phyloP scores from a whole-genome alignment of 2,888 invertebrate genomes.

The Holacanthella duospinosa region DNA sequence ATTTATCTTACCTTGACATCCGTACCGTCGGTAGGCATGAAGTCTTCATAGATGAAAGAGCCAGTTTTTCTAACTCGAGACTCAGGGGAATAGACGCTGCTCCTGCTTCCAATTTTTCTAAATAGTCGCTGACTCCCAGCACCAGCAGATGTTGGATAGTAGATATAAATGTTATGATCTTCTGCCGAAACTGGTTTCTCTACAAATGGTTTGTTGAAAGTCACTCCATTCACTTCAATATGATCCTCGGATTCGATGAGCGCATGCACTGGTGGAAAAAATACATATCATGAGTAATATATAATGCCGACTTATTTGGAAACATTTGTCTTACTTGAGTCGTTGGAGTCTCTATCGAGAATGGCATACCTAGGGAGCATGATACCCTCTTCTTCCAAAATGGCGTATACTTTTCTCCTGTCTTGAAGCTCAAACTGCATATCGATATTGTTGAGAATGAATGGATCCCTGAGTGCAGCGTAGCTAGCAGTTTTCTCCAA shows the following conservation, averaged over 20 bases:
- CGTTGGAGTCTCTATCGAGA: constrained; percentile 81
- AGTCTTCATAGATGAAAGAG: constrained; percentile 98
- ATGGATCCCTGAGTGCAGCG: constrained; percentile 83
- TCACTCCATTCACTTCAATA: constrained; percentile 89
- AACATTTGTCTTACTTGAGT: constrained; percentile 61
- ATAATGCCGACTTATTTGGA: neutral
- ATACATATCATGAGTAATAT: too few relatives aligned
- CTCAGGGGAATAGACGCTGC: constrained; percentile 96
- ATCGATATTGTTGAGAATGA: constrained; percentile 94
- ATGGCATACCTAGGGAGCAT: constrained; percentile 97
- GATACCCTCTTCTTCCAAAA: constrained; percentile 85
- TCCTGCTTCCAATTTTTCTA: constrained; percentile 96
- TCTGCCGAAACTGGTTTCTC: constrained; percentile 99
- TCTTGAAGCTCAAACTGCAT: constrained; percentile 90
- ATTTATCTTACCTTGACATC: constrained; percentile 53
- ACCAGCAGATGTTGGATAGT: constrained; percentile 96
- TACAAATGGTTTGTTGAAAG: constrained; percentile 96
- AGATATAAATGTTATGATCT: constrained; percentile 99
- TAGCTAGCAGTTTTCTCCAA: constrained; percentile 95
- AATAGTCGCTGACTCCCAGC: constrained; percentile 96
- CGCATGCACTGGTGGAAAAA: constrained; percentile 61
- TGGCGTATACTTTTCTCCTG: constrained; percentile 86
- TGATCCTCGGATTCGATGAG: constrained; percentile 92
- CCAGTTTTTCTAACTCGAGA: constrained; percentile 92
- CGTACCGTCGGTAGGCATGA: constrained; percentile 98